Percentiles rank a stretch among this genome's conserved stretches.
These are phyloP conservation scores for Aphrocallistes beatrix DNA, from an alignment of 37 sponge, comb jelly and placozoan genomes.

Conservation along the genomic window DNA sequence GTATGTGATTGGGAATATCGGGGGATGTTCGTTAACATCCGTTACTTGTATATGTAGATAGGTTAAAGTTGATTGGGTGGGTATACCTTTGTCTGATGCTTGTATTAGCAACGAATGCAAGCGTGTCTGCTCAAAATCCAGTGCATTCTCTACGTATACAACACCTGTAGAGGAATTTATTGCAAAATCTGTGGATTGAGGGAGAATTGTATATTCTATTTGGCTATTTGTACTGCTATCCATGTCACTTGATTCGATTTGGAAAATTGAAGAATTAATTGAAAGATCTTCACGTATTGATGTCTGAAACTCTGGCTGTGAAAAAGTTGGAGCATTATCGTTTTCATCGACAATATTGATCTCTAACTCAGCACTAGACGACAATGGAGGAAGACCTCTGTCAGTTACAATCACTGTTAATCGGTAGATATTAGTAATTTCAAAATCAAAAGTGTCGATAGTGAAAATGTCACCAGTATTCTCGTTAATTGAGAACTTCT, in stretches of 20 bases:
- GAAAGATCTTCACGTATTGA: not conserved
- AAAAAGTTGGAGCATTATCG: not conserved
- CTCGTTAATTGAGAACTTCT: not conserved
- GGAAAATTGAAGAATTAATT: not conserved
- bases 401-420: not conserved
- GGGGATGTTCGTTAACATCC: not conserved
- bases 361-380: not conserved
- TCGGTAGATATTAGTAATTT: not conserved
- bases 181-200: not conserved
- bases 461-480: not conserved
- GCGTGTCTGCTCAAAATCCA: not conserved
- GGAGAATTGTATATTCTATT: not conserved
- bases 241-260: not conserved
- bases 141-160: not conserved
- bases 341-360: not conserved
- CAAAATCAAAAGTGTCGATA: not conserved
- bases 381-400: not conserved
- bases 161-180: not conserved
- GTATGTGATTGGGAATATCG: not conserved
- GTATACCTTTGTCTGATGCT: not conserved
- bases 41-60: not conserved
- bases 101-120: not conserved
- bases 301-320: not conserved
- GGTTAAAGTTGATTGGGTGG: not conserved
- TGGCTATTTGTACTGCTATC: not conserved